Base-by-base conservation (phyloP, 2,797 vertebrate species). In the Leptatherina wallacei region DNA sequence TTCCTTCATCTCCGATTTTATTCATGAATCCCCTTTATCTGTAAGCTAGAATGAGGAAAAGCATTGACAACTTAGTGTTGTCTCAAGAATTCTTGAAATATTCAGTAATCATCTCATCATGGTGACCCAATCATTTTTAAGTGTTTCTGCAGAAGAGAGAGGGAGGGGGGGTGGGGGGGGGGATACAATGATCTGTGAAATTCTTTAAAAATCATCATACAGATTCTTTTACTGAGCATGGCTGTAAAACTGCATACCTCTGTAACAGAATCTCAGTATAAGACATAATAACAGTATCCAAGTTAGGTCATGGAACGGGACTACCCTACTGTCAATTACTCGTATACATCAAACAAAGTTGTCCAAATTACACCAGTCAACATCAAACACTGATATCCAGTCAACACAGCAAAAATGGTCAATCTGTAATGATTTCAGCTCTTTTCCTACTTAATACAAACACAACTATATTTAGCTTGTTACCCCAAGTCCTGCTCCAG, bases 191-290 rank as follows among this genome's bases (percentile, higher is more conserved):
- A 58, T 27, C 9, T 1, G 20, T 67, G 36, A 5, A 73, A 14
- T 33, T 8, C 49, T 74, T 40, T 61, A 72, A 72, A 78, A 77
- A 36, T 71, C 20, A 42, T 52, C 3, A 40, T 58, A 63, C 3
- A 36, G 42, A 71, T 79, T 85, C 63, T 69, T 22, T 74, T 70
- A 61, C 44, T 47, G 74, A 82, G n/a, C 54, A 59, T 67, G 33
- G 70, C 49, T 65, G 40, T 67, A 27, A 71, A 68, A 75, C 44
- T 22, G 57, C 55, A 58, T 22, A 74, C 32, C 63, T 22, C 80
- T 69, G 65, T 81, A 44, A 58, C 22, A 75, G 40, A 71, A 81
- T 65, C 61, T 42, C 18, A 62, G 24, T 62, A 56, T 44, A 60
- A 65, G 56, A 67, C 11, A 40, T 35, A 63, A 35, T 27, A 42